phyloP scores from a whole-genome alignment of 2,888 invertebrate species.

The Macaria liturata region DNA sequence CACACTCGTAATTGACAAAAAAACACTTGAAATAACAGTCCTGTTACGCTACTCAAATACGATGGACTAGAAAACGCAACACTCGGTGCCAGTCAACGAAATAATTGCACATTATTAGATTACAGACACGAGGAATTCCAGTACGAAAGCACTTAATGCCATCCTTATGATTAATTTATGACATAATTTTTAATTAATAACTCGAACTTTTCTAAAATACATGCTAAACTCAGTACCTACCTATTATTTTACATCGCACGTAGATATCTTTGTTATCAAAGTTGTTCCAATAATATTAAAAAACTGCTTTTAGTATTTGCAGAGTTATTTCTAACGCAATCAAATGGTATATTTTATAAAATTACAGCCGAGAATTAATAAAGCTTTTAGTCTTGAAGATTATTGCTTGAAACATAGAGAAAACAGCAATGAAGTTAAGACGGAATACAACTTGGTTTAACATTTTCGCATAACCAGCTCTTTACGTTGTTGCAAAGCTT shows the following conservation, averaged over 20 bases:
- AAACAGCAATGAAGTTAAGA: constrained; percentile 14
- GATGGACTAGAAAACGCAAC: constrained; percentile 28
- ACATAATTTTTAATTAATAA: too few relatives aligned
- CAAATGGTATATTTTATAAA: too few relatives aligned
- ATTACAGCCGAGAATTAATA: too few relatives aligned
- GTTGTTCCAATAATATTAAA: too few relatives aligned
- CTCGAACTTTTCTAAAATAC: too few relatives aligned
- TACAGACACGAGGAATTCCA: constrained; percentile 6
- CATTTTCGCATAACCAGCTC: constrained; percentile 39
- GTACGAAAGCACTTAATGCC: not conserved
- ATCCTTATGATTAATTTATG: not conserved
- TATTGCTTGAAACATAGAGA: too few relatives aligned
- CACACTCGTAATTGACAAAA: constrained; percentile 28
- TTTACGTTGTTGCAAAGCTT: constrained; percentile 42
- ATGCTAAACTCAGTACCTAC: too few relatives aligned
- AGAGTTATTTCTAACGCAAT: too few relatives aligned
- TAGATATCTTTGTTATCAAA: too few relatives aligned
- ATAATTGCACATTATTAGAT: constrained; percentile 15
- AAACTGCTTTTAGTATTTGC: too few relatives aligned
- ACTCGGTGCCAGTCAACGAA: constrained; percentile 14
- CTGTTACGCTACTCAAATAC: constrained; percentile 26
- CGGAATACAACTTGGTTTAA: constrained; percentile 40
- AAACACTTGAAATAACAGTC: constrained; percentile 21
- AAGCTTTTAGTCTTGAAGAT: too few relatives aligned
- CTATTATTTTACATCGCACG: too few relatives aligned